These are phyloP conservation scores for Drosophila pseudotalamancana DNA, from an alignment of 2,888 invertebrate species.

Conservation along the genomic window DNA sequence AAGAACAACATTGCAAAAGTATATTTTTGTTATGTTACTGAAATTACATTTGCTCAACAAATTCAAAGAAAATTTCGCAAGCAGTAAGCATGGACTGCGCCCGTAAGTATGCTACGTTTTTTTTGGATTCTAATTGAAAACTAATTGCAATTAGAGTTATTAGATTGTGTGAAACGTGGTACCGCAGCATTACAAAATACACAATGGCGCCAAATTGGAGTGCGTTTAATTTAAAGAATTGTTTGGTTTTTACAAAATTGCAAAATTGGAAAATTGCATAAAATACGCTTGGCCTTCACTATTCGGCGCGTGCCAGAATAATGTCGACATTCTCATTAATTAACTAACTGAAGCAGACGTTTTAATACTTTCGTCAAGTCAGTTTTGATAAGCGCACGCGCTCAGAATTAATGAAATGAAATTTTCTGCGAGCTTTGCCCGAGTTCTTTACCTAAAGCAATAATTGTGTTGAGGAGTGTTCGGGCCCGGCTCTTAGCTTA, in stretches of 20 bases:
- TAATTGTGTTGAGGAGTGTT: constrained; percentile 18
- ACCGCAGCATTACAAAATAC: constrained; percentile 25
- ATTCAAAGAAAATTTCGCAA: too few species aligned
- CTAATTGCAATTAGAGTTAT: constrained; percentile 58
- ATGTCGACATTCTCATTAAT: constrained; percentile 55
- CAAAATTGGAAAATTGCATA: background rate
- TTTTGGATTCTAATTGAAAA: background rate
- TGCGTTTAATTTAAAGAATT: constrained; percentile 16
- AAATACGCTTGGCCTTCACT: constrained; percentile 7
- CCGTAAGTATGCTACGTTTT: constrained; percentile 19
- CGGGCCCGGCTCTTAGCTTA: constrained; percentile 22
- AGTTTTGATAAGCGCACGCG: constrained; percentile 62
- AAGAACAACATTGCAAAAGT: too few species aligned
- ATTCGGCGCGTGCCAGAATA: constrained; percentile 26
- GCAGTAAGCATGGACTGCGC: background rate
- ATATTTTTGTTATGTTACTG: too few species aligned
- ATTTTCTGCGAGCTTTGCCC: constrained; percentile 28
- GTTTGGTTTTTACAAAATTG: background rate
- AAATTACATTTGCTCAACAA: too few species aligned
- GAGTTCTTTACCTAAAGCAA: constrained; percentile 6
- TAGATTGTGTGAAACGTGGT: constrained; percentile 32
- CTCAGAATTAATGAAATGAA: constrained; percentile 66
- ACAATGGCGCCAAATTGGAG: constrained; percentile 10
- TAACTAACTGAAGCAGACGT: constrained; percentile 57
- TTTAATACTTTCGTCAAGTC: constrained; percentile 49